Conservation (phyloP, 2,113 vertebrate species). For the Pollimyrus isidori region DNA sequence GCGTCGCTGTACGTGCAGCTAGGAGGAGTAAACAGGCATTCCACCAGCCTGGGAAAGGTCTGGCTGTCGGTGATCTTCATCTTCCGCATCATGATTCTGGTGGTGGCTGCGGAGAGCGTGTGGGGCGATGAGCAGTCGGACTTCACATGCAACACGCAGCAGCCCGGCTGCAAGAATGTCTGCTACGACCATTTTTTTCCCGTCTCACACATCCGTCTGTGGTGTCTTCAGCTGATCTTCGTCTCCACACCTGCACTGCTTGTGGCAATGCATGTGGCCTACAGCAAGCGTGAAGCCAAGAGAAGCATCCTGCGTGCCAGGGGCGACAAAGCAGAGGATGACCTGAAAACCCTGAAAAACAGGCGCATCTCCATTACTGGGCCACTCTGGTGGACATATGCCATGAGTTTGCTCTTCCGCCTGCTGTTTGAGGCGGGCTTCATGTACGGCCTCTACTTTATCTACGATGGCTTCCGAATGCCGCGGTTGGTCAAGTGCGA, state of each 20-base stretch:
- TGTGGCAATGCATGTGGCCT: slow-evolving; percentile 54
- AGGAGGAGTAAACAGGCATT: slow-evolving; percentile 78
- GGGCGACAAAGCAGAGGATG: slow-evolving; percentile 37
- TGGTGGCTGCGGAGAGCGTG: slow-evolving; percentile 82
- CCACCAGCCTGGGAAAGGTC: slow-evolving; percentile 83
- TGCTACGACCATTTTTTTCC: slow-evolving; percentile 92
- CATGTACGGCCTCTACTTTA: slow-evolving; percentile 52
- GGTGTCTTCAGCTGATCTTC: slow-evolving; percentile 88
- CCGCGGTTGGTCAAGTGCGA: slow-evolving; percentile 56
- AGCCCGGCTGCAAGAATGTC: slow-evolving; percentile 86
- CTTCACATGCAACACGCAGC: slow-evolving; percentile 83
- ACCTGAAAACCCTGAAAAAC: slow-evolving; percentile 43
- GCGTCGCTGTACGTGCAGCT: slow-evolving; percentile 64
- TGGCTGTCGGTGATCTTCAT: slow-evolving; percentile 90
- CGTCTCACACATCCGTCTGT: slow-evolving; percentile 84
- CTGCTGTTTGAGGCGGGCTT: slow-evolving; percentile 55
- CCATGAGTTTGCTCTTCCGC: slow-evolving; percentile 51
- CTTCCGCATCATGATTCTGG: slow-evolving; percentile 86
- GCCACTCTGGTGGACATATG: slow-evolving; percentile 59
- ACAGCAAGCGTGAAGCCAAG: slow-evolving; percentile 48
- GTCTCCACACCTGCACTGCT: slow-evolving; percentile 76
- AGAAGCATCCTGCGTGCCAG: slow-evolving; percentile 36
- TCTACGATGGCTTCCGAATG: slow-evolving; percentile 58
- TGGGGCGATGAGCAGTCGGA: slow-evolving; percentile 90
- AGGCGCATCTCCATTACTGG: slow-evolving; percentile 46